Percentiles rank a stretch among this genome's conserved stretches.
These are phyloP conservation scores for Diplodus sargus DNA, from an alignment of 2,797 vertebrate genomes.

Conservation along the genomic window DNA sequence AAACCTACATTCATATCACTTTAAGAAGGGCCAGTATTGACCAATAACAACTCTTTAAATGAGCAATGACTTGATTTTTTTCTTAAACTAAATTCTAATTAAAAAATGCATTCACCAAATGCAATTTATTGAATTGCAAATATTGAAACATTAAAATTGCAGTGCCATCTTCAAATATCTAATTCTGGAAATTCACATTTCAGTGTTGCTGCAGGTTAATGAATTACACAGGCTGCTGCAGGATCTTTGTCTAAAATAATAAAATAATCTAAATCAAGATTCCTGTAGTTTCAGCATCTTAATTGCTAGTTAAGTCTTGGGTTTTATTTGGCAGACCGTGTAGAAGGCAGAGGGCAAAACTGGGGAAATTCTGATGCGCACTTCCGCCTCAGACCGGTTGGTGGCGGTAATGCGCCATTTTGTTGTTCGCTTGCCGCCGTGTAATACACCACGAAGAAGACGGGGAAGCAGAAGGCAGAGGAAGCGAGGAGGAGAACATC, in stretches of 20 bases:
- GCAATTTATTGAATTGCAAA: too few species aligned
- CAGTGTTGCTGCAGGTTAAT: neutral
- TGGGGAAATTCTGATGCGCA: neutral
- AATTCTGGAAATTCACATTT: neutral
- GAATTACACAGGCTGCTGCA: neutral
- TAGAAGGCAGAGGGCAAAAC: neutral
- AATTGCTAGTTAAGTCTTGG: too few species aligned
- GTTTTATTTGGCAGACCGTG: neutral
- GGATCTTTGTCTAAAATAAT: neutral
- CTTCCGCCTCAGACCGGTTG: conserved; percentile 7
- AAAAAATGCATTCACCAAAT: too few species aligned
- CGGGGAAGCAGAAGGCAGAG: neutral
- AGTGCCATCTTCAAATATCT: neutral
- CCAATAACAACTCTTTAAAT: too few species aligned
- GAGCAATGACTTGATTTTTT: too few species aligned
- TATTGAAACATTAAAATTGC: neutral
- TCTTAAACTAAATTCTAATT: too few species aligned
- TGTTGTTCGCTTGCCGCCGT: neutral
- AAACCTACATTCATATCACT: too few species aligned
- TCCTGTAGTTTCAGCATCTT: neutral
- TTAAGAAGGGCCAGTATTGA: too few species aligned
- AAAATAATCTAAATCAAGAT: too few species aligned
- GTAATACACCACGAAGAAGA: conserved; percentile 26
- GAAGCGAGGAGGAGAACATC: neutral
- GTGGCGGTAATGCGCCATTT: conserved; percentile 20